A percentile compares a stretch with the other conserved stretches of the same genome.
Conservation (phyloP, 2,888 invertebrate species). For the Rhyacophila evoluta region DNA sequence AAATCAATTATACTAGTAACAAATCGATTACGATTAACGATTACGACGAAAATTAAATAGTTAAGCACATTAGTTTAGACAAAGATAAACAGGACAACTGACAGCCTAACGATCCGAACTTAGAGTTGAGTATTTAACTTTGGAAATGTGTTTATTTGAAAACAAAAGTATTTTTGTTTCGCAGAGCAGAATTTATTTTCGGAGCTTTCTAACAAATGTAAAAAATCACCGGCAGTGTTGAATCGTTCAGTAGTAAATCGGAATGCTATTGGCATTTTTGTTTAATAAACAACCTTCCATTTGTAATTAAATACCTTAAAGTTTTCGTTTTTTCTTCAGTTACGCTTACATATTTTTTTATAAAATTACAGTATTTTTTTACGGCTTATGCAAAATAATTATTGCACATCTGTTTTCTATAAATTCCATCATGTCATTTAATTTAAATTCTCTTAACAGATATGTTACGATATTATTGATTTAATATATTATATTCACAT, state of each 20-base stretch:
- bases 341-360: too few species aligned
- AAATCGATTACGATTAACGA: too few species aligned
- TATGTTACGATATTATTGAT: too few species aligned
- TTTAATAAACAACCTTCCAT: neutral
- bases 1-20: too few species aligned
- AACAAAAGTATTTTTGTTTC: constrained; percentile 3
- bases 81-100: neutral
- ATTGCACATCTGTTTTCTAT: too few species aligned
- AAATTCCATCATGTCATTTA: too few species aligned
- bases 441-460: too few species aligned
- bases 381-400: too few species aligned
- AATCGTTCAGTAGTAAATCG: neutral
- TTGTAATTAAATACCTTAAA: neutral
- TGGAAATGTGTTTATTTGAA: neutral
- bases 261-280: constrained; percentile 9
- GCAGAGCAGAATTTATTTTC: neutral
- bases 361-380: too few species aligned
- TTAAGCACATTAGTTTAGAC: neutral
- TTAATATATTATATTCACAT: too few species aligned
- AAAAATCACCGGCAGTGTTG: neutral
- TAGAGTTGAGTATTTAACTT: constrained; percentile 8
- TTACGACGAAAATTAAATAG: too few species aligned
- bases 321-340: neutral
- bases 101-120: neutral
- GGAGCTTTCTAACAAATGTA: neutral